A percentile compares a stretch with the other conserved stretches of the same genome.
Conservation (phyloP, 1,140 invertebrate genomes). For the Bilobella aurantiaca region DNA sequence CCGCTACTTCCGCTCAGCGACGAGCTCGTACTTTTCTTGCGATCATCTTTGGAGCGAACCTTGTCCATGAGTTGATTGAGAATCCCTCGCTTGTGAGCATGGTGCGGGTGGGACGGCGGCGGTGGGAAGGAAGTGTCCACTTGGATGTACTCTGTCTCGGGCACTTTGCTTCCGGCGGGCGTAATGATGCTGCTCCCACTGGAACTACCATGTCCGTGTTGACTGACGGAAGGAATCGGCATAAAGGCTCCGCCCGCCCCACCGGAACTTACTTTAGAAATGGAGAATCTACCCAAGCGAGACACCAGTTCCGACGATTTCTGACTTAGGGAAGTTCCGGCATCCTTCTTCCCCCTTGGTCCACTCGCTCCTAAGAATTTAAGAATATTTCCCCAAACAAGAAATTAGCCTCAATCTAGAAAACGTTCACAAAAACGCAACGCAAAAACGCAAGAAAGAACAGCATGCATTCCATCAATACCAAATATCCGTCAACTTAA, state of each 20-base stretch:
- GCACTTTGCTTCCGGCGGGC: not conserved
- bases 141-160: conserved; percentile 34
- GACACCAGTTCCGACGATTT: conserved; percentile 2
- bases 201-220: not conserved
- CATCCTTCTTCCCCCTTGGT: conserved; percentile 9
- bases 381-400: not conserved
- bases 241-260: not conserved
- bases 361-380: too few relatives aligned
- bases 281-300: conserved; percentile 25
- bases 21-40: conserved; percentile 30
- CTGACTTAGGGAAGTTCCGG: not conserved
- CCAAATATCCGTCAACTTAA: too few relatives aligned
- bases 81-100: conserved; percentile 38
- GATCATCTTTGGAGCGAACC: conserved; percentile 30
- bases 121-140: conserved; percentile 30
- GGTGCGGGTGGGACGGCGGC: conserved; percentile 2
- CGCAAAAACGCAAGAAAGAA: not conserved
- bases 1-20: conserved; percentile 11
- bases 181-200: not conserved
- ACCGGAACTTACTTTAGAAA: conserved; percentile 23
- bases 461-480: not conserved
- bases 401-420: not conserved
- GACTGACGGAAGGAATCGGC: not conserved
- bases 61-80: conserved; percentile 49
- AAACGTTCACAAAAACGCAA: too few relatives aligned